Percentiles rank a stretch among this genome's conserved stretches.
These are phyloP conservation scores for Acanthacorydalis orientalis DNA, from an alignment of 2,888 invertebrate genomes.

Conservation along the genomic window DNA sequence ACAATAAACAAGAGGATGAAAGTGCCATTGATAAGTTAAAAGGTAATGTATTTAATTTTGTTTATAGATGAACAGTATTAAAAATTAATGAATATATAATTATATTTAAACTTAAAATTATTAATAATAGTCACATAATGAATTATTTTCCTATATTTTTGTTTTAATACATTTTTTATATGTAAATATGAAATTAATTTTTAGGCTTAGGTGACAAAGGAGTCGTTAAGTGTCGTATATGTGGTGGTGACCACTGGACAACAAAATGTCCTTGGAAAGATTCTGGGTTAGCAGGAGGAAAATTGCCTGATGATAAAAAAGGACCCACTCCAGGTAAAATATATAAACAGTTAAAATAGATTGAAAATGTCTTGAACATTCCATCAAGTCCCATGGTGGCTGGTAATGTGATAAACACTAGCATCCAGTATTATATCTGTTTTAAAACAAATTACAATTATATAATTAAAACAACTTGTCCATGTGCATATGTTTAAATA, in stretches of 20 bases:
- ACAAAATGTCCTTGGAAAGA: slow-evolving; percentile 96
- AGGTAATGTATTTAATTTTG: slow-evolving; percentile 24
- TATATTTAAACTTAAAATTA: no score
- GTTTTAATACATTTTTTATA: neutral
- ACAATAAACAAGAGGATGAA: slow-evolving; percentile 66
- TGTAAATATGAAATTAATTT: slow-evolving; percentile 8
- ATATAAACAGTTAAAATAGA: slow-evolving; percentile 7
- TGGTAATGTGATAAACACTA: no score
- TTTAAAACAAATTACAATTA: no score
- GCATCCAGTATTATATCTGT: no score
- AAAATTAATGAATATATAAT: no score
- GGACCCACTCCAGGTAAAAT: slow-evolving; percentile 15
- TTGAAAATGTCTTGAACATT: no score
- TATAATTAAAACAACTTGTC: no score
- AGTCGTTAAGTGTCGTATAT: slow-evolving; percentile 73
- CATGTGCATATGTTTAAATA: no score
- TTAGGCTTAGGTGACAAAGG: slow-evolving; percentile 37
- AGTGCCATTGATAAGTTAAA: slow-evolving; percentile 72
- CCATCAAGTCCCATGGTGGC: no score
- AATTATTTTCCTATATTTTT: no score
- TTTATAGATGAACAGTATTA: no score
- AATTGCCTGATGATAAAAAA: slow-evolving; percentile 38
- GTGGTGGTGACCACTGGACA: slow-evolving; percentile 96
- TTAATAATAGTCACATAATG: no score
- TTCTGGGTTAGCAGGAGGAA: slow-evolving; percentile 54